Conservation (phyloP, 1,140 invertebrate species). For the Zaprionus africanus region DNA sequence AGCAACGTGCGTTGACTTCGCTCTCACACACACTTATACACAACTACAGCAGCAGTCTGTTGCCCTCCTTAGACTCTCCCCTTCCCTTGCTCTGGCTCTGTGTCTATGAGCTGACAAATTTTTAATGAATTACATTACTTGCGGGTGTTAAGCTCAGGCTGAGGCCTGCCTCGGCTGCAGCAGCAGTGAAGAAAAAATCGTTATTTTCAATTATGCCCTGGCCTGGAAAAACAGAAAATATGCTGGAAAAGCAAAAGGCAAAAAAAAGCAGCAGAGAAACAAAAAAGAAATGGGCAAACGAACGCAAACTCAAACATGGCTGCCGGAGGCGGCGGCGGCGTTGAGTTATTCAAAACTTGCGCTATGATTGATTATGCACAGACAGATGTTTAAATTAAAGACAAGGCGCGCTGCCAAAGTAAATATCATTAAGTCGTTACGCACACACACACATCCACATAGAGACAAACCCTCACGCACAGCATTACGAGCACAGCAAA, state of each 20-base stretch:
- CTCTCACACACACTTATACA: slow-evolving; percentile 1
- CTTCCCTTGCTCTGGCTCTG: neutral
- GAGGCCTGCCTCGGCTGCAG: slow-evolving; percentile 9
- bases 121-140: slow-evolving; percentile 83
- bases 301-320: slow-evolving; percentile 48
- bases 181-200: slow-evolving; percentile 45
- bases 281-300: slow-evolving; percentile 35
- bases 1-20: slow-evolving; percentile 64
- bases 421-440: slow-evolving; percentile 77
- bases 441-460: slow-evolving; percentile 32
- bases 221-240: slow-evolving; percentile 23
- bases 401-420: slow-evolving; percentile 50
- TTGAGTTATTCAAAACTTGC: slow-evolving; percentile 68
- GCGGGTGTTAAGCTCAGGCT: slow-evolving; percentile 63
- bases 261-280: slow-evolving; percentile 3
- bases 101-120: slow-evolving; percentile 54
- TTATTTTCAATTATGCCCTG: slow-evolving; percentile 78
- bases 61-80: neutral
- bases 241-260: neutral
- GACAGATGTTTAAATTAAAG: slow-evolving; percentile 80
- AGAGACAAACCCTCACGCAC: slow-evolving; percentile 7
- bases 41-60: neutral
- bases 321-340: slow-evolving; percentile 56
- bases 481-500: neutral
- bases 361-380: slow-evolving; percentile 76